Conservation (phyloP, 2,797 vertebrate species). For the Thunnus albacares region DNA sequence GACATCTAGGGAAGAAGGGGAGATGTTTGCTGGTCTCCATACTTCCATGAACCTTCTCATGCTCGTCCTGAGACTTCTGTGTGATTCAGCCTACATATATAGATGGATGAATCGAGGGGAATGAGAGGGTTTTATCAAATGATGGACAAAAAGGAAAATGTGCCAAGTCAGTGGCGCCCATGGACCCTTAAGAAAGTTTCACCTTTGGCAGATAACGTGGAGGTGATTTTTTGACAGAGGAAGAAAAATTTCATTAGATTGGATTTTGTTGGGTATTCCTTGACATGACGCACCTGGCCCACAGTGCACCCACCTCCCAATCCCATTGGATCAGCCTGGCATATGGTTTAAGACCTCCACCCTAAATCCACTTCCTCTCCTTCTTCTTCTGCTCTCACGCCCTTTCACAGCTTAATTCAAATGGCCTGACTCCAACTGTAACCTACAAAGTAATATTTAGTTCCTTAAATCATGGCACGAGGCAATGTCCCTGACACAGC, state of each 20-base stretch:
- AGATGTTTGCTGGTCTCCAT: constrained; percentile 25
- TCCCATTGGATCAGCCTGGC: constrained; percentile 65
- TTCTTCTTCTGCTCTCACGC: constrained; percentile 40
- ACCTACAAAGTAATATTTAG: constrained; percentile 78
- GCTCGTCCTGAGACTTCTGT: constrained; percentile 33
- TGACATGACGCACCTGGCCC: constrained; percentile 25
- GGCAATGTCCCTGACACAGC: constrained; percentile 61
- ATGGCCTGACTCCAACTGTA: constrained; percentile 78
- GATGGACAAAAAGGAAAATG: not conserved
- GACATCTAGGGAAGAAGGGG: constrained; percentile 47
- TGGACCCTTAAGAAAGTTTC: not conserved
- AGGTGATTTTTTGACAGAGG: constrained; percentile 2
- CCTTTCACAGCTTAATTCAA: constrained; percentile 79
- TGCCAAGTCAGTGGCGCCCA: not conserved
- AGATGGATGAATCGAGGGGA: constrained; percentile 16
- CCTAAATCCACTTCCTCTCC: constrained; percentile 51
- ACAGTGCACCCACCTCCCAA: constrained; percentile 31
- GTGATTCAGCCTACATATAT: constrained; percentile 5
- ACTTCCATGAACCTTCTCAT: constrained; percentile 20
- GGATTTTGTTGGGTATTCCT: constrained; percentile 5
- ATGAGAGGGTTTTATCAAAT: constrained; percentile 10
- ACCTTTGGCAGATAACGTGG: not conserved
- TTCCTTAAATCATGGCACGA: constrained; percentile 73
- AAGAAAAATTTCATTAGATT: not conserved
- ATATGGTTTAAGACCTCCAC: constrained; percentile 76